Evolutionary conservation across 2,888 invertebrate genomes (phyloP).

Genomic region (Drosophila helvetica): DNA sequence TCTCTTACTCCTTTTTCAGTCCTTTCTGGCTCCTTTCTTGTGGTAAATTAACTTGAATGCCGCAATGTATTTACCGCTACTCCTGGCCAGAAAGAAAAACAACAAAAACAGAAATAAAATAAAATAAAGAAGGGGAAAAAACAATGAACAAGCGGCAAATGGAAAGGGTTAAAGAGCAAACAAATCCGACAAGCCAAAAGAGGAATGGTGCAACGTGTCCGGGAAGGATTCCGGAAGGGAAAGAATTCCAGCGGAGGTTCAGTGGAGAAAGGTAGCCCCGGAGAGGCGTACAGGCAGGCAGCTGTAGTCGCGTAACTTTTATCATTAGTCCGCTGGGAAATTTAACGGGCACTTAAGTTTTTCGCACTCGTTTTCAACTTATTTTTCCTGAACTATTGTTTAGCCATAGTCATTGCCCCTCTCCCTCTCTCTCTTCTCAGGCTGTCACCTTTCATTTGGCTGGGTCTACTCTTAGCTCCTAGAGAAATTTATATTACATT

Average conservation of each 20-base stretch:
- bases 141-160: conserved; percentile 28
- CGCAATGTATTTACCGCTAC: conserved; percentile 76
- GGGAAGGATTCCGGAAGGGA: background rate
- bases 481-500: conserved; percentile 73
- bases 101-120: conserved; percentile 20
- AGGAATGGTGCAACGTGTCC: conserved; percentile 20
- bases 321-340: conserved; percentile 83
- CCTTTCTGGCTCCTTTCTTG: conserved; percentile 49
- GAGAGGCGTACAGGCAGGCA: conserved; percentile 1
- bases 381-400: conserved; percentile 66
- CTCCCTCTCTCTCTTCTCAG: conserved; percentile 18
- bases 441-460: conserved; percentile 73
- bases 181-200: conserved; percentile 41
- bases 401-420: conserved; percentile 56
- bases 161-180: conserved; percentile 64
- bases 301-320: conserved; percentile 71
- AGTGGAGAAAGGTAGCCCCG: conserved; percentile 24
- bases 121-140: conserved; percentile 25
- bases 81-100: conserved; percentile 29
- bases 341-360: conserved; percentile 82
- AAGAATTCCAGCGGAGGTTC: background rate
- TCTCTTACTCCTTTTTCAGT: background rate
- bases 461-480: conserved; percentile 23
- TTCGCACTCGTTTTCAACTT: conserved; percentile 69
- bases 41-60: conserved; percentile 76